Base-by-base conservation (phyloP, 2,113 vertebrate genomes). In the Prolemur simus region DNA sequence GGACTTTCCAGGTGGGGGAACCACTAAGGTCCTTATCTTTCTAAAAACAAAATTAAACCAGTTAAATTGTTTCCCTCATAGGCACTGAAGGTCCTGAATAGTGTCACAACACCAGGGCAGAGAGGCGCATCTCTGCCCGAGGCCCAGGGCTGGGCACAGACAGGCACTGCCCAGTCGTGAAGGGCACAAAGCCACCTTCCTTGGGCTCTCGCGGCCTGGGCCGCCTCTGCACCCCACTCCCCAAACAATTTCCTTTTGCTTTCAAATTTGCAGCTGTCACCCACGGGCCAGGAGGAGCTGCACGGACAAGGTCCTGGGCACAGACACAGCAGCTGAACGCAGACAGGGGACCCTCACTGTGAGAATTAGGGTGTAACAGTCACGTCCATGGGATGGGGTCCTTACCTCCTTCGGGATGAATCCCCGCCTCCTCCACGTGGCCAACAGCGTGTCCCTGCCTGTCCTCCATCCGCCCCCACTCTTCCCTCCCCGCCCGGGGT, bases 101-200 rank as follows among this genome's bases (percentile, higher is more conserved):
- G 23, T 2, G n/a, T 18, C 2, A 0, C 4, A 11, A 32, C 4
- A 27, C 15, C 6, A 56, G 45, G 0, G 2, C 25, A 34, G 83
- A 47, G 15, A n/a, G 20, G 3, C 0, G 0, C 0, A 2, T 15
- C 13, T 54, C 18, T 34, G 20, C 32, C 1, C 2, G 45, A 0
- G 27, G n/a, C 47, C 68, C 10, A 3, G 42, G 39, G 74, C 49
- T 42, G 27, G 4, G 2, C 10, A 14, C 1, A 14, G 45, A 14
- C 1, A 14, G 45, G 10, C 32, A 18, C 47, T 27, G 37, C 32
- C 10, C n/a, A 4, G 45, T 9, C 37, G 10, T 11, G 7, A 68
- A 2, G 54, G 25, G 56, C 4, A 0, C n/a, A 17, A 49, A 39
- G 60, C 39, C 32, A 13, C 34, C 23, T 54, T 88, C 39, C 32